Evolutionary conservation across 2,888 invertebrate genomes (phyloP).

Genomic region (Drosophila prolongata): DNA sequence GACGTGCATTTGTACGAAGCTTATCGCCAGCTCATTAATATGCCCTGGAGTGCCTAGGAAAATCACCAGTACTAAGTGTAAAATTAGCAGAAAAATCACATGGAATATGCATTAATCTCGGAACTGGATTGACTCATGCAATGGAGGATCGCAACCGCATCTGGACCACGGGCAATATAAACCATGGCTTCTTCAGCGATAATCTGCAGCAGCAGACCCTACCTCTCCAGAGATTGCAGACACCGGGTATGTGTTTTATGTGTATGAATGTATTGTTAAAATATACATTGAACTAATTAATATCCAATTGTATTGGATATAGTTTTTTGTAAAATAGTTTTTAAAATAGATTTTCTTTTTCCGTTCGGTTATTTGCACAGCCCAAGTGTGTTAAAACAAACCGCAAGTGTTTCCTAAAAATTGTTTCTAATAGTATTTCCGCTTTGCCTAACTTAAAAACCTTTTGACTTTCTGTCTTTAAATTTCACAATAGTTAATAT

Average conservation of each 20-base stretch:
- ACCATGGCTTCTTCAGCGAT: constrained; percentile 70
- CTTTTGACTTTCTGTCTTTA: not conserved
- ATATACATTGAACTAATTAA: no score
- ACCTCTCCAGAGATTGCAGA: constrained; percentile 60
- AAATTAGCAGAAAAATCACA: constrained; percentile 26
- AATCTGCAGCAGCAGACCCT: constrained; percentile 61
- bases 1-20: constrained; percentile 30
- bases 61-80: constrained; percentile 39
- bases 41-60: constrained; percentile 38
- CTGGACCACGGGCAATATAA: constrained; percentile 73
- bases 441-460: not conserved
- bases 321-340: no score
- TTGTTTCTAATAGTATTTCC: not conserved
- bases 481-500: not conserved
- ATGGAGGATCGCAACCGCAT: constrained; percentile 62
- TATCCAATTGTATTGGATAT: no score
- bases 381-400: no score
- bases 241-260: constrained; percentile 64
- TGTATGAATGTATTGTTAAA: no score
- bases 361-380: no score
- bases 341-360: not conserved
- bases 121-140: constrained; percentile 35
- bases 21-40: constrained; percentile 27
- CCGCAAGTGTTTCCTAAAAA: not conserved
- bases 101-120: constrained; percentile 14